phyloP scores from a whole-genome alignment of 2,888 invertebrate species.

The Adineta ricciae region DNA sequence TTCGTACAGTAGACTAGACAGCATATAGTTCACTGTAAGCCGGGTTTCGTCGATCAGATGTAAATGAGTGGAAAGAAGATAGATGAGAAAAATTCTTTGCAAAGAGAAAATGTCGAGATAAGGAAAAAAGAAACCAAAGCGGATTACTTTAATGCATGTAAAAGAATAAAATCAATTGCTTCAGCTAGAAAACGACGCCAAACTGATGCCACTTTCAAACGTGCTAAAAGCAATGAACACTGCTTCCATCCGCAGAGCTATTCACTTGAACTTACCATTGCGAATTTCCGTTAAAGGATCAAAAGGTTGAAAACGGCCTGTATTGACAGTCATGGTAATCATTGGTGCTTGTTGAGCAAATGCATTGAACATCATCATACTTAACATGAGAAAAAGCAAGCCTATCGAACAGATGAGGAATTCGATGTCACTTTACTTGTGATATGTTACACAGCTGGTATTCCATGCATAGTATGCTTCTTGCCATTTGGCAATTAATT shows the following conservation, averaged over 20 bases:
- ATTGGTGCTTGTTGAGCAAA: neutral
- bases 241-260: neutral
- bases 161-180: slow-evolving; percentile 23
- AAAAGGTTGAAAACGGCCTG: neutral
- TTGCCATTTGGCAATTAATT: neutral
- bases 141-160: slow-evolving; percentile 25
- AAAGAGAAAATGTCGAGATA: neutral
- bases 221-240: too few species aligned
- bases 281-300: neutral
- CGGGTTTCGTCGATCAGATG: neutral
- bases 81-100: neutral
- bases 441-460: neutral
- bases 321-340: neutral
- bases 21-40: neutral
- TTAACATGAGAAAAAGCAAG: neutral
- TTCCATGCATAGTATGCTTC: slow-evolving; percentile 11
- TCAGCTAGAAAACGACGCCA: slow-evolving; percentile 27
- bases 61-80: neutral
- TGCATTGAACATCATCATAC: neutral
- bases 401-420: too few species aligned
- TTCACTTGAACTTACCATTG: neutral
- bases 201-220: slow-evolving; percentile 25
- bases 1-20: neutral
- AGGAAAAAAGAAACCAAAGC: neutral
- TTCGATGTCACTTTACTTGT: neutral